Evolutionary conservation across 2,113 vertebrate species (phyloP), one percentile per base, ranked within the genome.

Genomic region (Jaculus jaculus): DNA sequence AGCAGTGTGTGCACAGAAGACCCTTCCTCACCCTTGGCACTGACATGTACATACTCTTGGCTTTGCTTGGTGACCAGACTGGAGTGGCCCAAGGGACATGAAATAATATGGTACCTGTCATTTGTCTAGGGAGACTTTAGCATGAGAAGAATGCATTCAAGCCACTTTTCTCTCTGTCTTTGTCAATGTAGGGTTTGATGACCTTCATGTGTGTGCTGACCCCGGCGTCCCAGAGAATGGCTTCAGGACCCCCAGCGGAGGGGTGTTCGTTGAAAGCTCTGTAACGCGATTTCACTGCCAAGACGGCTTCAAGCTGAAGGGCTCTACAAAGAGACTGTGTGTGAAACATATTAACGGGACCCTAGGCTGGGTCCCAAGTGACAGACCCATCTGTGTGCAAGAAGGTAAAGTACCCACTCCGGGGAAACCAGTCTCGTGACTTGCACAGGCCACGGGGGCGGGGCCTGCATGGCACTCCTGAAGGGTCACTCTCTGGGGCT

Each of bases 261-360:
- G 98, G 3, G 97, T 98, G 11, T 99, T 99, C 97, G 98, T 98
- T 74, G 98, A 99, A 81, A 98, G 97, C 0, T 98, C 98, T 21
- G 97, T 98, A 34, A 97, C 98, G 80, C 98, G 98, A 2, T 99
- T 98, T 95, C 98, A 98, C 71, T 99, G 99, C 97, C 97, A 98
- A 71, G 98, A 98, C 9, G 98, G 99, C 89, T 99, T 98, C 96
- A 98, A 97, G 84, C 98, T 99, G 94, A 98, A 98, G 73, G 99
- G 99, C 66, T 98, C 98, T 54, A 87, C 97, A 17, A 99, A 99
- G 98, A 98, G 98, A 91, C 97, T 98, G 91, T 99, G 99, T 47
- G 93, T 98, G 94, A 98, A 97, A 95, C 96, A 98, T 88, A 89
- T 98, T 78, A 98, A 99, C 24, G 99, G 98, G 86, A 98, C 98